These are phyloP conservation scores for Ryuthela nishihirai DNA, from an alignment of 2,888 invertebrate genomes.

Conservation along the genomic window DNA sequence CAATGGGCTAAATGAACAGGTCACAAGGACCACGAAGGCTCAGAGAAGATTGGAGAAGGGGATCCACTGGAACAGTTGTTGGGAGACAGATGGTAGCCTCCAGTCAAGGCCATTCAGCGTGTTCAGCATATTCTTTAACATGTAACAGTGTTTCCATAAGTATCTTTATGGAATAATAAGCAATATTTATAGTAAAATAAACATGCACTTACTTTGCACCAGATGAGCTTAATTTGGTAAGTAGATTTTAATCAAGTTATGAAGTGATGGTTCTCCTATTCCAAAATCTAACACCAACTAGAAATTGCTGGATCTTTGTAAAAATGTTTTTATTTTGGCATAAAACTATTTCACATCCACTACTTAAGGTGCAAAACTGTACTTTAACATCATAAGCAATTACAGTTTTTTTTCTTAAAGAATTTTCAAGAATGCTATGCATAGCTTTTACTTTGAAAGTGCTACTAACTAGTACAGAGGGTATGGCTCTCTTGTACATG, in stretches of 20 bases:
- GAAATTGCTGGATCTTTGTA: conserved; percentile 66
- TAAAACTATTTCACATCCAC: conserved; percentile 44
- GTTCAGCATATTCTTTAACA: too few species aligned
- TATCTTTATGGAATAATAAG: too few species aligned
- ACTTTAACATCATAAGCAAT: conserved; percentile 48
- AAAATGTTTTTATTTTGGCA: neutral
- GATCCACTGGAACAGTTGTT: too few species aligned
- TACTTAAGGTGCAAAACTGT: conserved; percentile 45
- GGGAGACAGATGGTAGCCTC: too few species aligned
- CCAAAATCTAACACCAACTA: conserved; percentile 68
- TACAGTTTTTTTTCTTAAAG: conserved; percentile 14
- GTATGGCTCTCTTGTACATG: too few species aligned
- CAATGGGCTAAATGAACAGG: too few species aligned
- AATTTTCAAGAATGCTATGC: neutral
- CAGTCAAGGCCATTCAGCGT: too few species aligned
- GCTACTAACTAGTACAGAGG: neutral
- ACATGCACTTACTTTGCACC: conserved; percentile 51
- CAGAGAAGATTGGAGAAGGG: too few species aligned
- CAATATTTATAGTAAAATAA: too few species aligned
- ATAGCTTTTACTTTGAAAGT: conserved; percentile 11
- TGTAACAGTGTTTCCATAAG: too few species aligned
- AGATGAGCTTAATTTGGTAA: conserved; percentile 55
- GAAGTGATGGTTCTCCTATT: conserved; percentile 53
- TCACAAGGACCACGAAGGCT: too few species aligned
- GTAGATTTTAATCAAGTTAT: conserved; percentile 51